Evolutionary conservation across 2,113 vertebrate species (phyloP).

Genomic region (Numenius arquata): DNA sequence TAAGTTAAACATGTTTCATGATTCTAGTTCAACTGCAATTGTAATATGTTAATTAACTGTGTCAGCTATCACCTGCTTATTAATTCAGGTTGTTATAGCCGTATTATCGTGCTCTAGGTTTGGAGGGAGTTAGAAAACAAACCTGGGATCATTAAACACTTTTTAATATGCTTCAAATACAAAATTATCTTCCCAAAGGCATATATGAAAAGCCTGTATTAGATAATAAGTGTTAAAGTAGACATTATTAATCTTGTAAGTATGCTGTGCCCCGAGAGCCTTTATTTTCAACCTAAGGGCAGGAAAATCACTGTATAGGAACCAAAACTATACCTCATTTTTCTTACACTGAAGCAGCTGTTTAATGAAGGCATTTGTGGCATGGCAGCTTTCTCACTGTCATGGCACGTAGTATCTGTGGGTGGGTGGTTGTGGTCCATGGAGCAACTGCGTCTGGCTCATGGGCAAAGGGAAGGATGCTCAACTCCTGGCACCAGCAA

Average conservation of each 20-base stretch:
- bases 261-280: not conserved
- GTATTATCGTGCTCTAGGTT: not conserved
- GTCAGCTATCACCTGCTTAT: not conserved
- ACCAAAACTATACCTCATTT: not conserved
- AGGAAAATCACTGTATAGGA: not conserved
- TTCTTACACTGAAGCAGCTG: not conserved
- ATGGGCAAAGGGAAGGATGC: not conserved
- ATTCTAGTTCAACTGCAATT: not conserved
- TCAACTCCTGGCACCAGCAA: not conserved
- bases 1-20: not conserved
- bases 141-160: not conserved
- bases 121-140: not conserved
- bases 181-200: not conserved
- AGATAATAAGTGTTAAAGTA: not conserved
- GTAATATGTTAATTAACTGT: not conserved
- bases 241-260: not conserved
- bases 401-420: rapidly evolving
- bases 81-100: not conserved
- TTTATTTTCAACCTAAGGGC: not conserved
- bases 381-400: not conserved
- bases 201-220: not conserved
- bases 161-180: not conserved
- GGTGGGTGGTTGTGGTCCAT: not conserved
- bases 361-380: not conserved
- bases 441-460: not conserved